These are phyloP conservation scores for Ephialtes manifestator DNA, from an alignment of 2,888 invertebrate genomes.

Conservation along the genomic window DNA sequence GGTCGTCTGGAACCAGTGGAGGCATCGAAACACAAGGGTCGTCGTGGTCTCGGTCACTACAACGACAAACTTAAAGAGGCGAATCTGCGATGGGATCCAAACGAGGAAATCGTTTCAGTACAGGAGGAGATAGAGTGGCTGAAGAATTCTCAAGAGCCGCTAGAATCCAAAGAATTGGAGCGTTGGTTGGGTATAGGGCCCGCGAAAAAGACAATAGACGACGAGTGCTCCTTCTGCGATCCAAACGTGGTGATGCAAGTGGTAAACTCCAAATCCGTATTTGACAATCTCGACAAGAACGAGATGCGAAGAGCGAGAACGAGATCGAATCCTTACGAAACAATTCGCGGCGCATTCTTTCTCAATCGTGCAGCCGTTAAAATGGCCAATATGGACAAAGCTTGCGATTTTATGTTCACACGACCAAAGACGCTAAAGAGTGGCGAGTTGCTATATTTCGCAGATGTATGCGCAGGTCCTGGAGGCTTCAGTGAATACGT, in stretches of 20 bases:
- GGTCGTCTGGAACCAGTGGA: conserved; percentile 93
- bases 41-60: conserved; percentile 93
- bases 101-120: conserved; percentile 86
- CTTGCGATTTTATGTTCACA: conserved; percentile 96
- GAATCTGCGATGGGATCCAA: conserved; percentile 90
- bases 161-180: conserved; percentile 86
- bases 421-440: conserved; percentile 87
- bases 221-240: conserved; percentile 93
- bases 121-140: conserved; percentile 86
- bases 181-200: conserved; percentile 90
- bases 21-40: conserved; percentile 93
- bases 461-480: conserved; percentile 99
- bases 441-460: conserved; percentile 93
- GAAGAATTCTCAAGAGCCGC: conserved; percentile 72
- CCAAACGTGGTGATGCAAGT: conserved; percentile 90
- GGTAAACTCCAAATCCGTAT: conserved; percentile 93
- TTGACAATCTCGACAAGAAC: conserved; percentile 92
- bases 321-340: conserved; percentile 97
- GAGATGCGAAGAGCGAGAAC: conserved; percentile 94
- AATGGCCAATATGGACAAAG: conserved; percentile 98
- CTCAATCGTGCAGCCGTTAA: conserved; percentile 98
- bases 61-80: conserved; percentile 88
- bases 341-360: conserved; percentile 95
- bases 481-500: conserved; percentile 99
- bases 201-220: conserved; percentile 90